Percentiles rank a stretch among this genome's conserved stretches.
phyloP scores from a whole-genome alignment of 2,797 vertebrate genomes.

The Thamnophis elegans region DNA sequence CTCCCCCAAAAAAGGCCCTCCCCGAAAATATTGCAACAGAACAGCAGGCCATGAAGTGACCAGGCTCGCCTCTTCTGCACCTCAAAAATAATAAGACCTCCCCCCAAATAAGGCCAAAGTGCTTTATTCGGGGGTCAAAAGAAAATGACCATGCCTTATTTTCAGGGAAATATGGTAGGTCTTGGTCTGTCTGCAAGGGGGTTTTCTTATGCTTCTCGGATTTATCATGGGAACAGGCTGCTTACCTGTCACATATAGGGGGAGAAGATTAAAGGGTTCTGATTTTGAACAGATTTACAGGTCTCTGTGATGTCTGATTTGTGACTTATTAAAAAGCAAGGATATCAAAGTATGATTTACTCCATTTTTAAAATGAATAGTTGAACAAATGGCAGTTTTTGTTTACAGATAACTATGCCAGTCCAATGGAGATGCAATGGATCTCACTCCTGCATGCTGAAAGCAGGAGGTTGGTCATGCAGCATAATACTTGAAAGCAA shows the following conservation, averaged over 20 bases:
- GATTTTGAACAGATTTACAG: background rate
- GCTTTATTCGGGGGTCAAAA: too few relatives aligned
- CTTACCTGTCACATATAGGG: background rate
- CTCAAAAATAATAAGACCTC: too few relatives aligned
- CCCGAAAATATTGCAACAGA: too few relatives aligned
- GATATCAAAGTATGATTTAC: background rate
- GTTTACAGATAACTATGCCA: background rate
- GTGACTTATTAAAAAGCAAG: background rate
- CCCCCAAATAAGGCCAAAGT: too few relatives aligned
- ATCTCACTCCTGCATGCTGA: background rate
- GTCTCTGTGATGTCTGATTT: background rate
- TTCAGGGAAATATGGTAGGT: background rate
- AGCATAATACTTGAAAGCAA: background rate
- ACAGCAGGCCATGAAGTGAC: too few relatives aligned
- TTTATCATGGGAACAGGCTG: background rate
- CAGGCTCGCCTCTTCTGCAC: too few relatives aligned
- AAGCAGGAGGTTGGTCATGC: background rate
- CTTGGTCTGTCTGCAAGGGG: background rate
- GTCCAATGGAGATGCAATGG: background rate
- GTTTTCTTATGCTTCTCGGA: background rate
- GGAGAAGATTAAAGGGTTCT: background rate
- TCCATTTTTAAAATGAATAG: background rate
- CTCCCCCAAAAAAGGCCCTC: too few relatives aligned
- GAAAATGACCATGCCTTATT: too few relatives aligned
- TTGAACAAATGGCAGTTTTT: background rate